phyloP scores from a whole-genome alignment of 2,797 vertebrate species.

The Syngnathus acus region DNA sequence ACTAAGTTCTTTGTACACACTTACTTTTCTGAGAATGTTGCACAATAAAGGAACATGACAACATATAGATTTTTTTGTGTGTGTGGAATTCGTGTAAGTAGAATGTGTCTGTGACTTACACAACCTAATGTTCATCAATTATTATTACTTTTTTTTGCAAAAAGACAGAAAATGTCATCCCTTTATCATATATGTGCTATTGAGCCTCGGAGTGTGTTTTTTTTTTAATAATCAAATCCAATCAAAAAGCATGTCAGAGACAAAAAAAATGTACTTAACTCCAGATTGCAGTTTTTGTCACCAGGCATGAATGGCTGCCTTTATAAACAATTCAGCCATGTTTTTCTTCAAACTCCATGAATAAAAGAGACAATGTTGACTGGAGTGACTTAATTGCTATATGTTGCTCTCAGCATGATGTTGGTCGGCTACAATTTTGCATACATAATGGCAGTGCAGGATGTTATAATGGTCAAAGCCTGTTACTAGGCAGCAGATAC shows the following conservation, averaged over 20 bases:
- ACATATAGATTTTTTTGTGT: too few species aligned
- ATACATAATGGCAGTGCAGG: not conserved
- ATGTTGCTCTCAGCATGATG: not conserved
- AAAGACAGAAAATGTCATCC: too few species aligned
- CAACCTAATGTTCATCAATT: too few species aligned
- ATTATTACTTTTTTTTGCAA: too few species aligned
- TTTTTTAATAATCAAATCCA: constrained; percentile 65
- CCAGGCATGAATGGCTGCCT: constrained; percentile 36
- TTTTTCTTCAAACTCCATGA: too few species aligned
- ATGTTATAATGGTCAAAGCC: not conserved
- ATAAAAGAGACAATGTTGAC: not conserved
- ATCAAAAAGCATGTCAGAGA: constrained; percentile 13
- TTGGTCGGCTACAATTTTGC: not conserved
- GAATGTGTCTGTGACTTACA: too few species aligned
- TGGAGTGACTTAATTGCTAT: not conserved
- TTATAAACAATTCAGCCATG: constrained; percentile 17
- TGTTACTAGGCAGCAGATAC: too few species aligned
- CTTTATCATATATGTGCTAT: too few species aligned
- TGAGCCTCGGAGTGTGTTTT: not conserved
- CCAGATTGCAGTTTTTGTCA: constrained; percentile 59
- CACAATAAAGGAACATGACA: too few species aligned
- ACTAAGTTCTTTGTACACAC: too few species aligned
- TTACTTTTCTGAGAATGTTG: too few species aligned
- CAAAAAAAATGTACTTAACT: constrained; percentile 49
- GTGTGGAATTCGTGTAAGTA: too few species aligned